phyloP scores from a whole-genome alignment of 1,140 invertebrate genomes.

The Pseudobourletiella spinata region DNA sequence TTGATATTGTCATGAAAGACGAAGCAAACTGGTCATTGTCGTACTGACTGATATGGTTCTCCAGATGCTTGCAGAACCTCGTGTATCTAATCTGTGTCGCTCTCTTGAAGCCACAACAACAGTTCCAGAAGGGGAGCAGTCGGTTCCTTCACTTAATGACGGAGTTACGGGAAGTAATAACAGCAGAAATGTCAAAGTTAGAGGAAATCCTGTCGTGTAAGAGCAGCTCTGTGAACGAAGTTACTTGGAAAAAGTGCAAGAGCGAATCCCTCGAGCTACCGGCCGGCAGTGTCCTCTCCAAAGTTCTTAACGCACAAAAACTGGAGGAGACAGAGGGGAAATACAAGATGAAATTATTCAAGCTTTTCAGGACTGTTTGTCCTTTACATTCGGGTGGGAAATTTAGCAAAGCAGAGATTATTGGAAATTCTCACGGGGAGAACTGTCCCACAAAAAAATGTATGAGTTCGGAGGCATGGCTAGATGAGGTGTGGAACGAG shows the following conservation, averaged over 20 bases:
- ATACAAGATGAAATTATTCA: constrained; percentile 38
- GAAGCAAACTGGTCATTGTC: too few relatives aligned
- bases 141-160: neutral
- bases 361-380: constrained; percentile 36
- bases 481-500: constrained; percentile 18
- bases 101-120: constrained; percentile 36
- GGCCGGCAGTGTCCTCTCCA: constrained; percentile 38
- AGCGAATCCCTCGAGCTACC: neutral
- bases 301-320: constrained; percentile 39
- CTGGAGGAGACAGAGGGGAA: constrained; percentile 36
- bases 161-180: neutral
- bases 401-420: neutral
- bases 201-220: too few relatives aligned
- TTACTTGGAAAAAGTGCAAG: too few relatives aligned
- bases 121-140: neutral
- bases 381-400: constrained; percentile 13
- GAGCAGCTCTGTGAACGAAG: too few relatives aligned
- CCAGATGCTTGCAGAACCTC: constrained; percentile 37
- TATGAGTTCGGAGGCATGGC: constrained; percentile 16
- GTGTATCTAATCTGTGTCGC: constrained; percentile 40
- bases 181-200: too few relatives aligned
- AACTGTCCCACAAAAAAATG: constrained; percentile 20
- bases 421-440: neutral
- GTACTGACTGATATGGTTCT: too few relatives aligned
- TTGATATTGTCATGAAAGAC: too few relatives aligned